Evolutionary conservation across 2,888 invertebrate species (phyloP).

Genomic region (Periphyllus acericola): DNA sequence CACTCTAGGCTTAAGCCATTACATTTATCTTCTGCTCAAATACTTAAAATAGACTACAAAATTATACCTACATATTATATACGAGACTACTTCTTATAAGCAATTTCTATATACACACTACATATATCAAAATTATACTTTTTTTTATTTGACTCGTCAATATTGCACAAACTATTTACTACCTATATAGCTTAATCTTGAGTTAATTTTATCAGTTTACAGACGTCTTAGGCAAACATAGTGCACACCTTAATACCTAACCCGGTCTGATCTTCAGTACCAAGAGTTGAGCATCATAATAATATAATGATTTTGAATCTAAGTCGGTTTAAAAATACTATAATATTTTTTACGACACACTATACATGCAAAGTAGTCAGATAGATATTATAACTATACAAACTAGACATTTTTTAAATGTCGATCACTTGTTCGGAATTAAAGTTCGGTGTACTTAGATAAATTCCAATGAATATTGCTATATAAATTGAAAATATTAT

Average conservation of each 20-base stretch:
- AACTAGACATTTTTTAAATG: too few relatives aligned
- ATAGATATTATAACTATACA: too few relatives aligned
- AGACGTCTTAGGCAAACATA: too few relatives aligned
- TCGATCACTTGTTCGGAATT: background rate
- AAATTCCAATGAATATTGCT: background rate
- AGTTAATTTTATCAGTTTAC: background rate
- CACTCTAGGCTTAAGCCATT: background rate
- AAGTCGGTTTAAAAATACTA: too few relatives aligned
- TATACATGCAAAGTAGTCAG: too few relatives aligned
- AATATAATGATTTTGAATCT: too few relatives aligned
- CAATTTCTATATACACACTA: background rate
- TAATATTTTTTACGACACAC: too few relatives aligned
- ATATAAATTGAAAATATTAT: background rate
- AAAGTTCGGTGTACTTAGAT: background rate
- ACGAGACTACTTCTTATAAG: background rate
- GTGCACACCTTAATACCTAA: too few relatives aligned
- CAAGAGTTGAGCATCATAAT: too few relatives aligned
- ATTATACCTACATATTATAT: background rate
- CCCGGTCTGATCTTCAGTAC: too few relatives aligned
- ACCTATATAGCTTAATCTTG: background rate
- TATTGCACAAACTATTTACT: background rate
- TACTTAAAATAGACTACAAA: background rate
- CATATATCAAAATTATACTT: background rate
- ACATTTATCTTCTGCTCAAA: background rate
- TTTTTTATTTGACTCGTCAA: background rate